Evolutionary conservation across 2,888 invertebrate genomes (phyloP).

Genomic region (Acanthosepion pharaonis): DNA sequence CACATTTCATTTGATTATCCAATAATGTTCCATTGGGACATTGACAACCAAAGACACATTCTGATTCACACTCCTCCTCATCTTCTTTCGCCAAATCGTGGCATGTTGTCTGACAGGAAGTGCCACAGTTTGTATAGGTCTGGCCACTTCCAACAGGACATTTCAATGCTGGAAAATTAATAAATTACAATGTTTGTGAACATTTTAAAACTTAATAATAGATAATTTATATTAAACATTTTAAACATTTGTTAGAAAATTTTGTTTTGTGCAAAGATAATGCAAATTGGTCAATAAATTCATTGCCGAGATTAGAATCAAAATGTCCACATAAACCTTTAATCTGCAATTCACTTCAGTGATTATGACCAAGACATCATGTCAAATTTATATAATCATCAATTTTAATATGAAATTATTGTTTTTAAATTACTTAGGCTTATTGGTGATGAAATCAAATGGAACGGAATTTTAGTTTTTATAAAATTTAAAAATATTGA

Average conservation of each 20-base stretch:
- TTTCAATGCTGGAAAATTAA: neutral
- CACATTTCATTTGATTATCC: conserved; percentile 38
- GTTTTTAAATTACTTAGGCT: neutral
- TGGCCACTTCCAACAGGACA: conserved; percentile 40
- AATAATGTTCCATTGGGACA: conserved; percentile 38
- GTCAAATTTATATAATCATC: neutral
- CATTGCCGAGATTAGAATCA: no score
- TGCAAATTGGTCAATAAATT: no score
- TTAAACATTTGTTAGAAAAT: neutral
- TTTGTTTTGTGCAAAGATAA: neutral
- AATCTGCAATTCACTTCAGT: neutral
- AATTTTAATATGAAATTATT: neutral
- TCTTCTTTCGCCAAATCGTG: neutral
- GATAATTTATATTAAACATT: neutral
- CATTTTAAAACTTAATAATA: neutral
- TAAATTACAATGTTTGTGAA: neutral
- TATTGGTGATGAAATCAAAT: neutral
- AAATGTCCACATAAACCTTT: no score
- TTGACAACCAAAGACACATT: conserved; percentile 42
- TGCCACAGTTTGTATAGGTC: conserved; percentile 10
- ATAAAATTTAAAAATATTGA: neutral
- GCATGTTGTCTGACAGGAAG: conserved; percentile 20
- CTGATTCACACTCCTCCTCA: neutral
- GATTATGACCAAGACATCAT: neutral
- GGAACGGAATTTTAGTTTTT: neutral